Conservation (phyloP, 2,113 vertebrate species). For the Barnardius zonarius region DNA sequence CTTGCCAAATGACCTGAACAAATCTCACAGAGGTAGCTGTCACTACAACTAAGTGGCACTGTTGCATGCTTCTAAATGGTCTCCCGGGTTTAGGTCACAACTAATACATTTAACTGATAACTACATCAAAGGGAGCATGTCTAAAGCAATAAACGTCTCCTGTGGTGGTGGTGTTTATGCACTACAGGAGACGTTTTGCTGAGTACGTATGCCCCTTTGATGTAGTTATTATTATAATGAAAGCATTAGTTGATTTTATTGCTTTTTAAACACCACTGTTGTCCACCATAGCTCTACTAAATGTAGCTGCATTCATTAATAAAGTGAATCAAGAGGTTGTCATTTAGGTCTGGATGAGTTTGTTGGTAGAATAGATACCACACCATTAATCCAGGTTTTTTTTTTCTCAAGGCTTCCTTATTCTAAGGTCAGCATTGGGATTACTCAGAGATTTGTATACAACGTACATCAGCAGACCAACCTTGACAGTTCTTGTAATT, state of each 20-base stretch:
- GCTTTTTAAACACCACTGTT: conserved; percentile 55
- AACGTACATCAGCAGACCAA: not conserved
- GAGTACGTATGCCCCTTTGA: conserved; percentile 54
- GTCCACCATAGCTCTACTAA: conserved; percentile 13
- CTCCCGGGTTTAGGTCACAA: not conserved
- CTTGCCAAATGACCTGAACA: not conserved
- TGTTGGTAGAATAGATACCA: not conserved
- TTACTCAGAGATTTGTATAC: not conserved
- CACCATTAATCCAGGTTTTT: not conserved
- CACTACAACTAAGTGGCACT: not conserved
- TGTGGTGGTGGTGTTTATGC: conserved; percentile 54
- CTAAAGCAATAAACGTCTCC: conserved; percentile 70
- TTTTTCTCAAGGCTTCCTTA: not conserved
- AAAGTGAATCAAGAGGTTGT: not conserved
- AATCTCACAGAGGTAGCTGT: not conserved
- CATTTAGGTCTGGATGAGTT: not conserved
- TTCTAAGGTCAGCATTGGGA: not conserved
- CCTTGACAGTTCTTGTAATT: not conserved
- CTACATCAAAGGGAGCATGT: conserved; percentile 69
- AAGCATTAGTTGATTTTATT: conserved; percentile 64
- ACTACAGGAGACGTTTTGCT: conserved; percentile 40
- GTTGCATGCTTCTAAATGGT: rapidly evolving
- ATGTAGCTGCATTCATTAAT: not conserved
- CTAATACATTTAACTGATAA: not conserved
- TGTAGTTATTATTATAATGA: conserved; percentile 64